Conservation (phyloP, 2,888 invertebrate species). For the Diogma glabrata region DNA sequence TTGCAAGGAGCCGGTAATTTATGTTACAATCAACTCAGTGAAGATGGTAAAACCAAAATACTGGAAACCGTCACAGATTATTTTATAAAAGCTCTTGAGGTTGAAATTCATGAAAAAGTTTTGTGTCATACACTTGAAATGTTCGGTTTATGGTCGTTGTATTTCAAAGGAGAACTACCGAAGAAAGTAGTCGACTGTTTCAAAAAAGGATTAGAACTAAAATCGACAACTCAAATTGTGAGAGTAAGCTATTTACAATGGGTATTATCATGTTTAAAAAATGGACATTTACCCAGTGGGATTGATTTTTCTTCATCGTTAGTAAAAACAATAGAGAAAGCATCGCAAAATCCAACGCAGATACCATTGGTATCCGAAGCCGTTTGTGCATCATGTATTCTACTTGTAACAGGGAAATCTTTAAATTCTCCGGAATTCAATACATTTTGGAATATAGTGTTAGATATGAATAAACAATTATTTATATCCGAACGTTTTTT, state of each 20-base stretch:
- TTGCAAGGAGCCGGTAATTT: slow-evolving; percentile 67
- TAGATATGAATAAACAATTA: slow-evolving; percentile 64
- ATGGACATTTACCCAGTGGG: slow-evolving; percentile 36
- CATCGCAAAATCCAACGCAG: slow-evolving; percentile 62
- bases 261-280: slow-evolving; percentile 53
- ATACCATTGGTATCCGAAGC: slow-evolving; percentile 59
- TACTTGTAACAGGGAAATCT: slow-evolving; percentile 48
- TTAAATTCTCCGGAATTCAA: neutral
- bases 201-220: slow-evolving; percentile 61
- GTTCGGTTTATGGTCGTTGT: slow-evolving; percentile 66
- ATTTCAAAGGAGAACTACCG: slow-evolving; percentile 52
- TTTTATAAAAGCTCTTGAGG: slow-evolving; percentile 66
- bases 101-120: slow-evolving; percentile 88
- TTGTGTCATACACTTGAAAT: slow-evolving; percentile 68
- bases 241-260: slow-evolving; percentile 69
- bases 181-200: slow-evolving; percentile 52
- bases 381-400: slow-evolving; percentile 52
- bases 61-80: slow-evolving; percentile 51
- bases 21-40: slow-evolving; percentile 50
- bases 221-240: slow-evolving; percentile 65
- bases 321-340: slow-evolving; percentile 60
- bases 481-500: slow-evolving; percentile 77
- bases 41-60: slow-evolving; percentile 43
- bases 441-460: slow-evolving; percentile 53
- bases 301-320: slow-evolving; percentile 49